Evolutionary conservation across 2,888 invertebrate genomes (phyloP).

Genomic region (Epiblema foenella): DNA sequence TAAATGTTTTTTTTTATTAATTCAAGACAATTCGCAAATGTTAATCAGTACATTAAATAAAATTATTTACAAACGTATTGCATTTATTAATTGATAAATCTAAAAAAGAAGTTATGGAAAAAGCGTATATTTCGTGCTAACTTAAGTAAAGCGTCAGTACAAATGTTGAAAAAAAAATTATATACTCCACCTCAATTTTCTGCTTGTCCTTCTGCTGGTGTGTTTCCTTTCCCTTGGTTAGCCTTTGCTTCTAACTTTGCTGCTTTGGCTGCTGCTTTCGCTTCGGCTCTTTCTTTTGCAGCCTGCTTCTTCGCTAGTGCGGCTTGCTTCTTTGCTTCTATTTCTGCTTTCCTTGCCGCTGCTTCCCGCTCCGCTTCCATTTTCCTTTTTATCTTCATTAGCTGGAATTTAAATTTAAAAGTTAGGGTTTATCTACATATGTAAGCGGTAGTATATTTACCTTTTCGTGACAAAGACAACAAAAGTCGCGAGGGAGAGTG

Average conservation of each 20-base stretch:
- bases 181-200: not conserved
- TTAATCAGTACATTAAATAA: not conserved
- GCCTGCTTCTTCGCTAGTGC: slow-evolving; percentile 44
- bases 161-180: too few relatives aligned
- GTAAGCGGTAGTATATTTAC: too few relatives aligned
- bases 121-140: too few relatives aligned
- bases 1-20: not conserved
- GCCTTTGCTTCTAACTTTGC: slow-evolving; percentile 21
- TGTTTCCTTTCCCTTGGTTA: not conserved
- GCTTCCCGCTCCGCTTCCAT: slow-evolving; percentile 59
- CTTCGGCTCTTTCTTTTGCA: slow-evolving; percentile 10
- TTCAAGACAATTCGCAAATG: not conserved
- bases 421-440: slow-evolving; percentile 2
- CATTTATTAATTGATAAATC: not conserved
- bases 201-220: not conserved
- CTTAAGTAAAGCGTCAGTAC: too few relatives aligned
- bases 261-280: slow-evolving; percentile 27
- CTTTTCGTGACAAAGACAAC: too few relatives aligned
- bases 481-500: too few relatives aligned
- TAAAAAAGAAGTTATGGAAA: not conserved
- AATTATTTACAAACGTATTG: not conserved
- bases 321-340: slow-evolving; percentile 44
- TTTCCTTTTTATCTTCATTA: slow-evolving; percentile 67
- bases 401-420: slow-evolving; percentile 53
- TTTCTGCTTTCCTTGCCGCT: slow-evolving; percentile 49